These are phyloP conservation scores for Sinodicranocentrus sp. DNA, from an alignment of 2,888 invertebrate genomes.

Conservation along the genomic window DNA sequence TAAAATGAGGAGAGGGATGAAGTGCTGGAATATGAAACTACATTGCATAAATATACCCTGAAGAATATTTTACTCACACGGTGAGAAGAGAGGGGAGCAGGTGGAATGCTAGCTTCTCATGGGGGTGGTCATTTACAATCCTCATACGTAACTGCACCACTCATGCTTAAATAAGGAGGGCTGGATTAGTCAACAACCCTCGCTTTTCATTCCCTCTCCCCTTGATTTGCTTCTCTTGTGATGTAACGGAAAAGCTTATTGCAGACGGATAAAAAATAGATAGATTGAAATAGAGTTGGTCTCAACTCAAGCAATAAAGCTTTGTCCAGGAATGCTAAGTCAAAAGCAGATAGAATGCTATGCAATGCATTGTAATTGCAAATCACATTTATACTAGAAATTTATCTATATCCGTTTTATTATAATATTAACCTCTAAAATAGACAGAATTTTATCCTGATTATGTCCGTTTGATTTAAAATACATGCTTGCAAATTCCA, in stretches of 20 bases:
- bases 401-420: too few species aligned
- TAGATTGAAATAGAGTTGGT: too few species aligned
- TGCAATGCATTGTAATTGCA: too few species aligned
- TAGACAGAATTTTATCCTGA: too few species aligned
- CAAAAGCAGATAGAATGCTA: too few species aligned
- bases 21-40: neutral
- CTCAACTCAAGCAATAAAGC: too few species aligned
- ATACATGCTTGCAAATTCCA: too few species aligned
- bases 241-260: neutral
- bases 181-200: slow-evolving; percentile 25
- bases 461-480: too few species aligned
- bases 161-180: slow-evolving; percentile 38
- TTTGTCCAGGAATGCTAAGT: too few species aligned
- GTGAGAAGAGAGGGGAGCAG: slow-evolving; percentile 69
- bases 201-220: slow-evolving; percentile 2
- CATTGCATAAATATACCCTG: slow-evolving; percentile 2
- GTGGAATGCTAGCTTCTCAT: slow-evolving; percentile 74
- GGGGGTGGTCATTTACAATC: slow-evolving; percentile 69
- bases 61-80: slow-evolving; percentile 1
- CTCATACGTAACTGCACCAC: neutral
- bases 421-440: too few species aligned
- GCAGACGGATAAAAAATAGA: too few species aligned
- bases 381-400: too few species aligned
- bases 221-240: neutral
- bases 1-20: neutral